Percentiles rank a stretch among this genome's conserved stretches.
Conservation (phyloP, 2,797 vertebrate genomes). For the Danio tinwini region DNA sequence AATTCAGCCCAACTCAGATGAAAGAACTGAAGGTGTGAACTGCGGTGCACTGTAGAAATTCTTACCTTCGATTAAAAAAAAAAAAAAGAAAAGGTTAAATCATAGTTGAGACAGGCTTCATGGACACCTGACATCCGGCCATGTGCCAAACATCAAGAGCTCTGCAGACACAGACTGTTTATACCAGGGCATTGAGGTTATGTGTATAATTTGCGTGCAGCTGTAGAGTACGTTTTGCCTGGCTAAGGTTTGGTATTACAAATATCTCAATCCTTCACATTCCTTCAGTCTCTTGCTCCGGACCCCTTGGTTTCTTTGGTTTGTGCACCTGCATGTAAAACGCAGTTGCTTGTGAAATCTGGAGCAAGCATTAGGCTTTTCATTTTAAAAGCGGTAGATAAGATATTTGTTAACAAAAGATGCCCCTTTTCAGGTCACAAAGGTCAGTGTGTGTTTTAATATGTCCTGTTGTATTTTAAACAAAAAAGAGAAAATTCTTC, state of each 20-base stretch:
- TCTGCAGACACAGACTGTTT: constrained; percentile 66
- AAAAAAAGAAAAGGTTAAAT: neutral
- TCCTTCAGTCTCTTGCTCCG: constrained; percentile 68
- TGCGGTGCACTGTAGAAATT: neutral
- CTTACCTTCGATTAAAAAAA: constrained; percentile 6
- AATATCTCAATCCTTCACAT: constrained; percentile 75
- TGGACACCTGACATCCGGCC: constrained; percentile 56
- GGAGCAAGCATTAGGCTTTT: neutral
- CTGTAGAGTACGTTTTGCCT: constrained; percentile 73
- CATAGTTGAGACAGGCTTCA: constrained; percentile 7
- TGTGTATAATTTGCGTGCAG: constrained; percentile 72
- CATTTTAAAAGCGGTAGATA: neutral
- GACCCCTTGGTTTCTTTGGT: constrained; percentile 68
- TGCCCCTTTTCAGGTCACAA: neutral
- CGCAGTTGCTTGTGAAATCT: constrained; percentile 56
- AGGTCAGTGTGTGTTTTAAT: neutral
- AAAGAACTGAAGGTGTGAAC: constrained; percentile 39
- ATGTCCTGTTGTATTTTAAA: neutral
- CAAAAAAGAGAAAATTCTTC: neutral
- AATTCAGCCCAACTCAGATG: constrained; percentile 16
- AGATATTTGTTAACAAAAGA: neutral
- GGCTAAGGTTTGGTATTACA: constrained; percentile 78
- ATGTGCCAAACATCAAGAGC: constrained; percentile 51
- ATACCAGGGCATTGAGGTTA: constrained; percentile 59
- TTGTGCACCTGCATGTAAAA: constrained; percentile 72